phyloP scores from a whole-genome alignment of 2,888 invertebrate genomes.

The Monoplex corrugatus region DNA sequence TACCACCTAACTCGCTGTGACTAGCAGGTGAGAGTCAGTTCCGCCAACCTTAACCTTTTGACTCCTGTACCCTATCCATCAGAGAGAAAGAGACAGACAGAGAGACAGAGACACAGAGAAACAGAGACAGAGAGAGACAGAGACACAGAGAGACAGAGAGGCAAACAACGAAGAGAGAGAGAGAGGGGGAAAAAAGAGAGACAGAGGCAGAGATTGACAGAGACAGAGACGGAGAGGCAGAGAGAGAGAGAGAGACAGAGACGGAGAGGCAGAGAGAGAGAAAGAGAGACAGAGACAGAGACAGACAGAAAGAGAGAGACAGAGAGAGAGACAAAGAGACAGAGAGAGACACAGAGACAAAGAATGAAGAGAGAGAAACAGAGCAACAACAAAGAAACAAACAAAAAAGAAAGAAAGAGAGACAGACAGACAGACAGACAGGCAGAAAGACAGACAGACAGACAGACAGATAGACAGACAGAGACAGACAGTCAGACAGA shows the following conservation, averaged over 20 bases:
- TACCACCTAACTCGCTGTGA: no score
- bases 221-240: not conserved
- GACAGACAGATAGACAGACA: conserved; percentile 47
- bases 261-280: not conserved
- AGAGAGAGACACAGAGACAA: not conserved
- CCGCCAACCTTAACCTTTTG: no score
- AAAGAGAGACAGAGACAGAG: conserved; percentile 5
- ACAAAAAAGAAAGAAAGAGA: not conserved
- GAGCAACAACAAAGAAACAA: not conserved
- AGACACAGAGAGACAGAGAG: no score
- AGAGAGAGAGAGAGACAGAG: no score
- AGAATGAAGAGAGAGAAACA: not conserved
- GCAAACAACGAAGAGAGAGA: not conserved
- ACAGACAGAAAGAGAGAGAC: not conserved
- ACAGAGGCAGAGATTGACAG: not conserved
- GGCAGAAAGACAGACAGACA: not conserved
- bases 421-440: not conserved
- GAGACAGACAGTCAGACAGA: conserved; percentile 50
- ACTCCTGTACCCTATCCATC: no score
- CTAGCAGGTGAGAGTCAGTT: no score
- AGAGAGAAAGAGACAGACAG: no score
- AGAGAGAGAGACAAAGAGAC: not conserved
- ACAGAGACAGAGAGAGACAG: no score
- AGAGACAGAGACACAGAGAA: not conserved
- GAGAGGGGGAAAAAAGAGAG: not conserved